Evolutionary conservation across 1,140 invertebrate genomes (phyloP).

Genomic region (Atta texana): DNA sequence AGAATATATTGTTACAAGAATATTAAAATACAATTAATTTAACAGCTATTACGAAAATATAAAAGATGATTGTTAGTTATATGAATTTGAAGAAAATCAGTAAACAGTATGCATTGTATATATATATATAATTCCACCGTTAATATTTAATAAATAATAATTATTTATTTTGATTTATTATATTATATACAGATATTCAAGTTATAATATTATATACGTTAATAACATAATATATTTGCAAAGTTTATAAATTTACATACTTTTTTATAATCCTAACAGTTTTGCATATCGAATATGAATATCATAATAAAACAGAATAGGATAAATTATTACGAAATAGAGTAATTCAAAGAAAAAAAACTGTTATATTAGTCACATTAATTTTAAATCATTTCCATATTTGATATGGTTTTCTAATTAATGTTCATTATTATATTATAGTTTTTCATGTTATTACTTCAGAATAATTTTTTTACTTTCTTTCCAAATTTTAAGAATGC

Average conservation of each 20-base stretch:
- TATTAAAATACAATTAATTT: constrained; percentile 7
- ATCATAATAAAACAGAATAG: background rate
- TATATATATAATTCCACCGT: background rate
- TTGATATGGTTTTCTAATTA: background rate
- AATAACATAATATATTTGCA: background rate
- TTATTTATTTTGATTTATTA: constrained; percentile 5
- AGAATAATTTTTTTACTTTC: background rate
- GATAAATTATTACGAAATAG: background rate
- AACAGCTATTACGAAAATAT: background rate
- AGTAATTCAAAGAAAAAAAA: constrained; percentile 9
- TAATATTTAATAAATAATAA: background rate
- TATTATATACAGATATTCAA: background rate
- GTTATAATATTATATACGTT: background rate
- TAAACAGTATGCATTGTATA: background rate
- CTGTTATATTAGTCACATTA: background rate
- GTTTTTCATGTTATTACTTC: background rate
- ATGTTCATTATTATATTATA: background rate
- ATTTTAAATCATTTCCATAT: background rate
- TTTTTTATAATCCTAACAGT: background rate
- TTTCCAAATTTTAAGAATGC: background rate
- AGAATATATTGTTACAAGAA: constrained; percentile 10
- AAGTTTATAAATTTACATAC: background rate
- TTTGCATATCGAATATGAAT: constrained; percentile 8
- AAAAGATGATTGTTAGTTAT: background rate
- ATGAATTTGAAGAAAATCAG: background rate